Percentiles rank a stretch among this genome's conserved stretches.
These are phyloP conservation scores for Parazoanthus swiftii DNA, from an alignment of 92 coral and sea anemone genomes.

Conservation along the genomic window DNA sequence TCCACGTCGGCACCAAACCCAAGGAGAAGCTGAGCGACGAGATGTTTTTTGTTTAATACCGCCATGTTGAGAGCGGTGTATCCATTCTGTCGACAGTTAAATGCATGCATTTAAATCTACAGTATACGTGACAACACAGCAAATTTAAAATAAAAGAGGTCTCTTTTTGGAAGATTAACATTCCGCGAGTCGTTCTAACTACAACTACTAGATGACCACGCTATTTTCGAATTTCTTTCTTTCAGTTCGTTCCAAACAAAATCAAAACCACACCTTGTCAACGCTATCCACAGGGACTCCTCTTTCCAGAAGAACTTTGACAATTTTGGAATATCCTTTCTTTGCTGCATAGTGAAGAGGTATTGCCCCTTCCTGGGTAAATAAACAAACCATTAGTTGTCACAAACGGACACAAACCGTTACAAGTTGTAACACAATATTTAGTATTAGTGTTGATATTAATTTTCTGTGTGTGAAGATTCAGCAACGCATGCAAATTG, in stretches of 20 bases:
- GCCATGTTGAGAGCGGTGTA: conserved; percentile 89
- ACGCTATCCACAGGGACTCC: conserved; percentile 85
- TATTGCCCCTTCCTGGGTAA: conserved; percentile 75
- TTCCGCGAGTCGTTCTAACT: too few species aligned
- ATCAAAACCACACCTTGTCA: conserved; percentile 62
- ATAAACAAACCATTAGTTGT: not conserved
- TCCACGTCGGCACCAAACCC: conserved; percentile 92
- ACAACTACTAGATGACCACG: too few species aligned
- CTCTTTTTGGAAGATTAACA: too few species aligned
- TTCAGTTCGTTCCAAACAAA: not conserved
- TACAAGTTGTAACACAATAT: too few species aligned
- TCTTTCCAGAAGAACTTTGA: conserved; percentile 78
- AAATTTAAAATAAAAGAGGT: too few species aligned
- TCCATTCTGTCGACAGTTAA: conserved; percentile 56
- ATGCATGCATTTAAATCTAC: not conserved
- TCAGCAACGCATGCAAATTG: too few species aligned
- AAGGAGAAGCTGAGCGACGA: conserved; percentile 78
- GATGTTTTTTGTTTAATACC: conserved; percentile 68
- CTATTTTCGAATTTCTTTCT: not conserved
- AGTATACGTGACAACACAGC: too few species aligned
- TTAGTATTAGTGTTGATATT: too few species aligned
- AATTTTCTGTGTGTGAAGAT: too few species aligned
- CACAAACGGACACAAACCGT: too few species aligned
- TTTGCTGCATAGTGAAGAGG: conserved; percentile 92
- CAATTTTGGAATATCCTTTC: conserved; percentile 80